phyloP scores from a whole-genome alignment of 2,113 vertebrate species.

The Corythornis cristatus region DNA sequence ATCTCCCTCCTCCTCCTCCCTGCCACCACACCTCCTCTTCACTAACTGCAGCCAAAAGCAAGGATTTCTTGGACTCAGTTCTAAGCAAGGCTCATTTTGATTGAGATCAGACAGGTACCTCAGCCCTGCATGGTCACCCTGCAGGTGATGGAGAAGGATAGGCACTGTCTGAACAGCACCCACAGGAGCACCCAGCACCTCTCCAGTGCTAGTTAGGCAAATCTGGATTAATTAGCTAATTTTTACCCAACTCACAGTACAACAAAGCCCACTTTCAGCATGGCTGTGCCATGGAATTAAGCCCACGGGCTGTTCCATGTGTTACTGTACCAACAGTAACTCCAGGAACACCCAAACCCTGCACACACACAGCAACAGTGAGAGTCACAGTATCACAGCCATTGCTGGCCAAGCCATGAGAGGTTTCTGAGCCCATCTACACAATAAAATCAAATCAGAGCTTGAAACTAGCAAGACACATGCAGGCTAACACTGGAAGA shows the following conservation, averaged over 20 bases:
- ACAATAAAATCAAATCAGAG: neutral
- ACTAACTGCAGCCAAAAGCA: neutral
- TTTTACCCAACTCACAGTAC: neutral
- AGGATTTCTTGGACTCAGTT: neutral
- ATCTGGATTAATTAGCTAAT: neutral
- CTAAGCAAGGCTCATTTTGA: neutral
- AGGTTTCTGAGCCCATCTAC: neutral
- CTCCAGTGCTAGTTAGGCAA: neutral
- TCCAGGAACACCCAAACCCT: neutral
- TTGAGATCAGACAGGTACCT: neutral
- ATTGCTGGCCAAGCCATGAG: neutral
- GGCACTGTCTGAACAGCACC: neutral
- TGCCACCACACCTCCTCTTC: neutral
- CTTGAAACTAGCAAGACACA: neutral
- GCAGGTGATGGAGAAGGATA: neutral
- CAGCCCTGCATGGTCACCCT: fast-evolving
- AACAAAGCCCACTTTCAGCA: neutral
- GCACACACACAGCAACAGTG: neutral
- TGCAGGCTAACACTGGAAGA: neutral
- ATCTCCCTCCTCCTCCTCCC: neutral
- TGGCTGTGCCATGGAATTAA: fast-evolving
- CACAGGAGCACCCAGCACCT: neutral
- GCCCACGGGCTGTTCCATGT: fast-evolving
- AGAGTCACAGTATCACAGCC: neutral
- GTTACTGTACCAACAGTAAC: neutral